Evolutionary conservation across 2,797 vertebrate genomes (phyloP).

Genomic region (Malurus splendens): DNA sequence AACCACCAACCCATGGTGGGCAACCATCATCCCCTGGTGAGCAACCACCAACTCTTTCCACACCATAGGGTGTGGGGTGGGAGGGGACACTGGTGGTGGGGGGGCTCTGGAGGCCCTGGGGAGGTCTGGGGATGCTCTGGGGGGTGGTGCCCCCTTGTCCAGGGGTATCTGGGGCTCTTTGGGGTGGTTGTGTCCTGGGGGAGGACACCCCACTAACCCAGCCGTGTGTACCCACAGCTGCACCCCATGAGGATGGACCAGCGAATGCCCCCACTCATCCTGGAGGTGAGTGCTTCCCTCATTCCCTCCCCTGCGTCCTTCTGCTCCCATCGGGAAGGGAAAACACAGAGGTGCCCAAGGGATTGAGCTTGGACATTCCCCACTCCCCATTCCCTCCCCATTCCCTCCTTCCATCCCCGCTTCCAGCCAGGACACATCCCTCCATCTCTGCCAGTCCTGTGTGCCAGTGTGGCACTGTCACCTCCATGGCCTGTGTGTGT

Average conservation of each 20-base stretch:
- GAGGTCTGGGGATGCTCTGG: background rate
- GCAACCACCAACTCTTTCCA: background rate
- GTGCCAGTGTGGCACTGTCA: background rate
- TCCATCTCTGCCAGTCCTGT: background rate
- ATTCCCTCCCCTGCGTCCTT: background rate
- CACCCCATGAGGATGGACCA: constrained; percentile 58
- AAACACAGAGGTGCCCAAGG: fast-evolving
- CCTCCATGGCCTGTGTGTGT: fast-evolving
- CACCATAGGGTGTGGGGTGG: background rate
- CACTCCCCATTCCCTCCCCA: fast-evolving
- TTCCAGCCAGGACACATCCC: fast-evolving
- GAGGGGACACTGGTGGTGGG: background rate
- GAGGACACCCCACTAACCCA: background rate
- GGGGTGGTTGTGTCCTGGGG: background rate
- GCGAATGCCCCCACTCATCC: constrained; percentile 20
- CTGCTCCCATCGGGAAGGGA: background rate
- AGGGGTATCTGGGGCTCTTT: background rate
- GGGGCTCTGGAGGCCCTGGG: background rate
- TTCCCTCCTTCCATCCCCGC: fast-evolving
- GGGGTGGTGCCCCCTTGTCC: background rate
- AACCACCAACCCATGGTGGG: background rate
- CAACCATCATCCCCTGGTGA: background rate
- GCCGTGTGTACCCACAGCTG: constrained; percentile 32
- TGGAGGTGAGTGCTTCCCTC: constrained; percentile 18
- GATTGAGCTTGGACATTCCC: background rate